Evolutionary conservation across 2,888 invertebrate genomes (phyloP).

Genomic region (Hirtodrosophila cameraria): DNA sequence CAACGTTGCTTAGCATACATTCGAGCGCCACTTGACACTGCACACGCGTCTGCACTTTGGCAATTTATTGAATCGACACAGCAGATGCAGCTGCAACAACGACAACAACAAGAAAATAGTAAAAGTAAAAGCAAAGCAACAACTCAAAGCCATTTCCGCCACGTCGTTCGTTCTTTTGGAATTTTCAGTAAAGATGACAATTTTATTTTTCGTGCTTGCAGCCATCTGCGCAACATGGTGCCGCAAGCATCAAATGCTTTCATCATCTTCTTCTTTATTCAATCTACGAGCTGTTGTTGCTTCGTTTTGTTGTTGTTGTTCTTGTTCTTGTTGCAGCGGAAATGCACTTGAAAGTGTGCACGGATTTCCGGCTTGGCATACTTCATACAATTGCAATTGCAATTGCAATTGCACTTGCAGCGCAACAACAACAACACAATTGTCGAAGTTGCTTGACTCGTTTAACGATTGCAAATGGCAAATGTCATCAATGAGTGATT

Average conservation of each 20-base stretch:
- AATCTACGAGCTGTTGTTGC: not conserved
- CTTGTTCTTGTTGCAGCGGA: slow-evolving; percentile 49
- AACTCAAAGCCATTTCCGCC: slow-evolving; percentile 43
- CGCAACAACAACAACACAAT: not conserved
- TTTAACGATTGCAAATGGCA: slow-evolving; percentile 29
- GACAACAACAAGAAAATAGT: slow-evolving; percentile 4
- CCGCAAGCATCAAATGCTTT: slow-evolving; percentile 37
- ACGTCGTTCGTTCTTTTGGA: slow-evolving; percentile 24
- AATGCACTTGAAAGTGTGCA: slow-evolving; percentile 69
- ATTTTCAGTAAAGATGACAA: slow-evolving; percentile 35
- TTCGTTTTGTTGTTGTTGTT: slow-evolving; percentile 10
- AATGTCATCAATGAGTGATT: slow-evolving; percentile 34
- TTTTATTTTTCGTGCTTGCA: slow-evolving; percentile 45
- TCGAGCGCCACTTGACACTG: slow-evolving; percentile 36
- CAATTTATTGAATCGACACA: slow-evolving; percentile 46
- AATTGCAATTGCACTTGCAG: not conserved
- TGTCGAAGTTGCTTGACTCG: slow-evolving; percentile 22
- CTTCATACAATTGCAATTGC: slow-evolving; percentile 21
- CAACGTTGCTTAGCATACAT: slow-evolving; percentile 46
- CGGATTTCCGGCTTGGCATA: slow-evolving; percentile 61
- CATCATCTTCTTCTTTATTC: slow-evolving; percentile 2
- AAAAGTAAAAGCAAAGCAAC: slow-evolving; percentile 5
- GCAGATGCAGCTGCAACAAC: slow-evolving; percentile 7
- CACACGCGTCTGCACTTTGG: slow-evolving; percentile 43
- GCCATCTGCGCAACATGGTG: slow-evolving; percentile 39